A percentile compares a stretch with the other conserved stretches of the same genome.
These are phyloP conservation scores for Acanthacorydalis orientalis DNA, from an alignment of 2,888 invertebrate species.

Conservation along the genomic window DNA sequence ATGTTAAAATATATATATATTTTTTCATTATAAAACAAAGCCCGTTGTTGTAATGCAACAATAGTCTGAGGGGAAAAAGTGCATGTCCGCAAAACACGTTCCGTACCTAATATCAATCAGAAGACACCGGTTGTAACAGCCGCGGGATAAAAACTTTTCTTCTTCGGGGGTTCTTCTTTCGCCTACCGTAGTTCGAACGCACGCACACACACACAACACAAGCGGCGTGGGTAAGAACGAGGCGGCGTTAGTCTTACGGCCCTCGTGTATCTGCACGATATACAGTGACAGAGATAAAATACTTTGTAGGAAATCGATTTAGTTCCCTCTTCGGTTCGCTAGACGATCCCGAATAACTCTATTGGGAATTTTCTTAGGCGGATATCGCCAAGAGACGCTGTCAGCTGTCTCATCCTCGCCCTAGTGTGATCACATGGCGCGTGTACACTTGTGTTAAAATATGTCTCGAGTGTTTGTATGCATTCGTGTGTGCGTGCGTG, in stretches of 20 bases:
- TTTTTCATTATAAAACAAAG: no score
- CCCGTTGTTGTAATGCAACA: no score
- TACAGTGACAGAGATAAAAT: neutral
- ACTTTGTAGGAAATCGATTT: conserved; percentile 1
- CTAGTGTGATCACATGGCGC: neutral
- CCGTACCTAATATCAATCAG: no score
- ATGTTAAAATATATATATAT: no score
- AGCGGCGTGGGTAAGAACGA: no score
- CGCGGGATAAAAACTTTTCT: no score
- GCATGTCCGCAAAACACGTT: no score
- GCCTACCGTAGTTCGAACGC: no score
- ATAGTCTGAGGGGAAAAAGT: no score
- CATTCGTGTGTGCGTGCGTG: neutral
- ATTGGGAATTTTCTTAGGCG: conserved; percentile 1
- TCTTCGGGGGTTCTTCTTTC: no score
- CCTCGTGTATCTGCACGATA: neutral
- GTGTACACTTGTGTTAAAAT: neutral
- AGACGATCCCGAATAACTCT: conserved; percentile 1
- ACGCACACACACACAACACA: no score
- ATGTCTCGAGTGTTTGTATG: neutral
- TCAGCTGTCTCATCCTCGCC: neutral
- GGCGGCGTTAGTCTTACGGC: neutral
- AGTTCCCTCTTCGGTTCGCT: neutral
- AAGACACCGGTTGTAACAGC: no score
- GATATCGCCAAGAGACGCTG: neutral